A percentile compares a stretch with the other conserved stretches of the same genome.
Evolutionary conservation across 2,888 invertebrate species (phyloP).

Genomic region (Lasioglossum calceatum): DNA sequence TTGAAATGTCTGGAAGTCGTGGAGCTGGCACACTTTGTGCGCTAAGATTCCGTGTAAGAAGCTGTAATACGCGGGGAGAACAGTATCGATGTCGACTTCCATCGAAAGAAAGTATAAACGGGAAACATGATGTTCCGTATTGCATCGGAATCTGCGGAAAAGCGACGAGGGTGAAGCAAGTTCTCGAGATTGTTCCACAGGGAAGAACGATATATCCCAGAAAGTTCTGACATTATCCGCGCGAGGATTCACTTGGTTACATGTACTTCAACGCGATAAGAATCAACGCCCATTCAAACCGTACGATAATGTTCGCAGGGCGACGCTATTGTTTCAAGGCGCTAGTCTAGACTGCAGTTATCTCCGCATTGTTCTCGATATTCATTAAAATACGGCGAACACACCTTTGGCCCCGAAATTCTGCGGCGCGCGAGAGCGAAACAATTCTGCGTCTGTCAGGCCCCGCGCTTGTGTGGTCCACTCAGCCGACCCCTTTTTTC

Average conservation of each 20-base stretch:
- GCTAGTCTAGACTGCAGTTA: slow-evolving; percentile 72
- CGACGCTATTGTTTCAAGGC: slow-evolving; percentile 75
- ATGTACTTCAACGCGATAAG: slow-evolving; percentile 73
- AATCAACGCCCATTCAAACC: slow-evolving; percentile 76
- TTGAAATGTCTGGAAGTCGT: not conserved
- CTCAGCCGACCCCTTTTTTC: slow-evolving; percentile 8
- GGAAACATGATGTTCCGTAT: slow-evolving; percentile 24
- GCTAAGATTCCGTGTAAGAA: not conserved
- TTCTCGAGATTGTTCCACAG: slow-evolving; percentile 44
- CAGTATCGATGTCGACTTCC: slow-evolving; percentile 3
- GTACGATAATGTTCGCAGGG: slow-evolving; percentile 74
- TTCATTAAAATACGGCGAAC: slow-evolving; percentile 78
- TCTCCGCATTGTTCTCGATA: slow-evolving; percentile 77
- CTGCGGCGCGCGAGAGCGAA: not conserved
- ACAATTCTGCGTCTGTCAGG: slow-evolving; percentile 10
- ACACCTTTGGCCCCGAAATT: slow-evolving; percentile 67
- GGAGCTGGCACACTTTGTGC: not conserved
- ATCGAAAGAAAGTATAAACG: not conserved
- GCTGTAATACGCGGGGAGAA: not conserved
- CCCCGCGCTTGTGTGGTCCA: not conserved
- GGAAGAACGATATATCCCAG: slow-evolving; percentile 64
- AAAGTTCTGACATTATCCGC: slow-evolving; percentile 73
- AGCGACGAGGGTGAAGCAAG: slow-evolving; percentile 21
- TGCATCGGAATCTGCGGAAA: slow-evolving; percentile 33
- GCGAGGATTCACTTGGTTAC: slow-evolving; percentile 76